Evolutionary conservation across 2,113 vertebrate genomes (phyloP).

Genomic region (Suricata suricatta): DNA sequence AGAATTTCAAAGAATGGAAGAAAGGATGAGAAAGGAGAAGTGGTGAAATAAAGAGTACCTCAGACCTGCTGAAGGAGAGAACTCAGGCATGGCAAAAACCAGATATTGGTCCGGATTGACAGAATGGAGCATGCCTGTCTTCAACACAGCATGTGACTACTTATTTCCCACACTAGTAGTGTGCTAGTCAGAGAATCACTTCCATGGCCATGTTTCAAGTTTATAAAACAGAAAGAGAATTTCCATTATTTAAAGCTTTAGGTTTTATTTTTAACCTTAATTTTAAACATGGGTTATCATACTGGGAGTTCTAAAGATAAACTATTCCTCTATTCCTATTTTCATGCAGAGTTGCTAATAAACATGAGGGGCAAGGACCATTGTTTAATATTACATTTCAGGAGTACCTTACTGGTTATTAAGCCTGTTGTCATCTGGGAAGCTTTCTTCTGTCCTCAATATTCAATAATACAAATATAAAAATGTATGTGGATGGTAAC

Average conservation of each 20-base stretch:
- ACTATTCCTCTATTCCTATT: not conserved
- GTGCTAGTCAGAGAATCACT: not conserved
- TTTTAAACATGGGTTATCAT: not conserved
- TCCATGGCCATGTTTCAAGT: not conserved
- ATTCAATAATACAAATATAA: not conserved
- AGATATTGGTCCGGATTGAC: not conserved
- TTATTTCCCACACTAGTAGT: not conserved
- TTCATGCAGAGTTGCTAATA: not conserved
- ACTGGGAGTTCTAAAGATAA: not conserved
- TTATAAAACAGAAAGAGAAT: not conserved
- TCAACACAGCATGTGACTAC: not conserved
- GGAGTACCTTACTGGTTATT: not conserved
- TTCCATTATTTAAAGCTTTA: not conserved
- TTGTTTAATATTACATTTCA: not conserved
- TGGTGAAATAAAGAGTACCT: not conserved
- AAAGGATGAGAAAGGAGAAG: not conserved
- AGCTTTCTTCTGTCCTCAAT: not conserved
- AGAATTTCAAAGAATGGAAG: not conserved
- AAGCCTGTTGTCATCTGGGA: not conserved
- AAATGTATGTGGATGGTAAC: not conserved
- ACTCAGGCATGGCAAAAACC: not conserved
- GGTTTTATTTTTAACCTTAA: not conserved
- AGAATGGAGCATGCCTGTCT: too few species aligned
- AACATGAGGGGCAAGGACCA: not conserved
- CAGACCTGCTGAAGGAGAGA: not conserved